Percentiles rank a stretch among this genome's conserved stretches.
phyloP scores from a whole-genome alignment of 2,888 invertebrate species.

The Megamerina dolium region DNA sequence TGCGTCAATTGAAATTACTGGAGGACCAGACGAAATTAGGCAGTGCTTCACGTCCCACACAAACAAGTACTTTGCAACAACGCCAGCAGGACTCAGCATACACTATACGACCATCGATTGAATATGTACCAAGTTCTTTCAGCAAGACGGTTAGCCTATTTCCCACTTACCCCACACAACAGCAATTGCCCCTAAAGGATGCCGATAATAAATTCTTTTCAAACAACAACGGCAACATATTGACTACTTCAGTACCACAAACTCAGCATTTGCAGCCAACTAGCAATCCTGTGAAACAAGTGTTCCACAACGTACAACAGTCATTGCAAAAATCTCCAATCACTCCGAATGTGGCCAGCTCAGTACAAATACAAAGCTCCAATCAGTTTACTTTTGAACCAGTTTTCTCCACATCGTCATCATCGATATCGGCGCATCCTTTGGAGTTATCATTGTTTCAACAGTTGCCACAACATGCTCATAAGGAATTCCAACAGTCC shows the following conservation, averaged over 20 bases:
- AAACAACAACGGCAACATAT: slow-evolving; percentile 21
- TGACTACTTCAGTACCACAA: slow-evolving; percentile 13
- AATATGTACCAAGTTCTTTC: slow-evolving; percentile 45
- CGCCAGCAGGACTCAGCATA: slow-evolving; percentile 36
- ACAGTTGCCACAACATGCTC: slow-evolving; percentile 24
- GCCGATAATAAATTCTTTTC: slow-evolving; percentile 50
- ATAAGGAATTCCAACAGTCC: slow-evolving; percentile 26
- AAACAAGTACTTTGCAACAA: slow-evolving; percentile 18
- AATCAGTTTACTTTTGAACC: slow-evolving; percentile 42
- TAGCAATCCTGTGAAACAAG: slow-evolving; percentile 36
- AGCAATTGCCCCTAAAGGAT: slow-evolving; percentile 56
- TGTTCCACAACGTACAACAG: slow-evolving; percentile 40
- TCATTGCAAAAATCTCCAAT: slow-evolving; percentile 23
- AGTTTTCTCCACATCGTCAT: slow-evolving; percentile 21
- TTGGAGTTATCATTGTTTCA: slow-evolving; percentile 27
- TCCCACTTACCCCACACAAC: slow-evolving; percentile 47
- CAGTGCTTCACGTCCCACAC: slow-evolving; percentile 5
- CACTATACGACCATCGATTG: slow-evolving; percentile 46
- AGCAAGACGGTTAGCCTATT: slow-evolving; percentile 25
- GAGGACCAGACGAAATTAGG: slow-evolving; percentile 51
- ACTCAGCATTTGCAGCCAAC: slow-evolving; percentile 27
- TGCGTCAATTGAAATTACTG: slow-evolving; percentile 60
- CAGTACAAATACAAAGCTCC: slow-evolving; percentile 40
- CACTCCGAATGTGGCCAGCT: slow-evolving; percentile 16
- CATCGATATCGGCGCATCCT: slow-evolving; percentile 5